Percentiles rank a stretch among this genome's conserved stretches.
phyloP scores from a whole-genome alignment of 2,113 vertebrate species.

The Toxostoma redivivum region DNA sequence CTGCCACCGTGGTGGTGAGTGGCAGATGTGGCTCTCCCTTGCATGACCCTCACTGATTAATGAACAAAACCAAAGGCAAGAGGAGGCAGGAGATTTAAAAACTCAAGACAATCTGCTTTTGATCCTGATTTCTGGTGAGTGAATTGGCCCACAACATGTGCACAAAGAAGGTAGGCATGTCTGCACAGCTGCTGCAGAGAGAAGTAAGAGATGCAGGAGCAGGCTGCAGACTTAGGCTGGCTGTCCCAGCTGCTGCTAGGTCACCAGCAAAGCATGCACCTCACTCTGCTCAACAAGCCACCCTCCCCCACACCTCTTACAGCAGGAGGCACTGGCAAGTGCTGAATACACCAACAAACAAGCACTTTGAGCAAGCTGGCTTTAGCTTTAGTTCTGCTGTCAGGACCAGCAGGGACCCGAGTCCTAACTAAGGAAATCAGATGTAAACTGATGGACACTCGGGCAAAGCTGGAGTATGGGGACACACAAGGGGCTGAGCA shows the following conservation, averaged over 20 bases:
- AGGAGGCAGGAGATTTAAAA: background rate
- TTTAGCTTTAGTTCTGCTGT: background rate
- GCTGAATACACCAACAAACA: background rate
- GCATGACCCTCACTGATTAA: background rate
- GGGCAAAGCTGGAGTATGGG: background rate
- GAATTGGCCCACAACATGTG: background rate
- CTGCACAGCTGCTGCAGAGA: background rate
- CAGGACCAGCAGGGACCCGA: background rate
- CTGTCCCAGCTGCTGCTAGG: background rate
- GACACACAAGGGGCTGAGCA: background rate
- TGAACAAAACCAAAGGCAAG: background rate
- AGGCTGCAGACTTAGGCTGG: background rate
- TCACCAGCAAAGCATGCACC: background rate
- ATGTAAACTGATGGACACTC: rapidly evolving
- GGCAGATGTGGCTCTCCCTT: rapidly evolving
- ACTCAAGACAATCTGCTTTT: background rate
- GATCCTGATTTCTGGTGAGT: background rate
- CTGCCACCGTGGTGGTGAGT: rapidly evolving
- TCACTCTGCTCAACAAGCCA: background rate
- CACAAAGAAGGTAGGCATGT: background rate
- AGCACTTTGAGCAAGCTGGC: background rate
- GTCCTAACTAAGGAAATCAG: background rate
- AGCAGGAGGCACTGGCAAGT: background rate
- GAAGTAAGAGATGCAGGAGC: background rate
- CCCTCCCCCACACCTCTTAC: background rate